Conservation (phyloP, 2,113 vertebrate genomes). For the Mellivora capensis region DNA sequence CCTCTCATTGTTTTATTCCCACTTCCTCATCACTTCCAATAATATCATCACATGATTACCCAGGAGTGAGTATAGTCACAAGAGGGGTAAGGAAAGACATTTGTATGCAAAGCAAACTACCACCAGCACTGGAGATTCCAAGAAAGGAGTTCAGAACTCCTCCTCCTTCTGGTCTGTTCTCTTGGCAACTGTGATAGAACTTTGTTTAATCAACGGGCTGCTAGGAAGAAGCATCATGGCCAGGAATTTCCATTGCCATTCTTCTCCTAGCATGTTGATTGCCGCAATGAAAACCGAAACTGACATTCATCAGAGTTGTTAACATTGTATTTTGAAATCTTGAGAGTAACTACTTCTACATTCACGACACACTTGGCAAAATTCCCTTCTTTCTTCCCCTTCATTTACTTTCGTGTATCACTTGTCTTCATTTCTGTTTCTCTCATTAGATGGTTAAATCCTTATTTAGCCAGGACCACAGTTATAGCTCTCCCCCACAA, state of each 20-base stretch:
- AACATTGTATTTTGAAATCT: slow-evolving; percentile 47
- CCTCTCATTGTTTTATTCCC: background rate
- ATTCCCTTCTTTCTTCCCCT: slow-evolving; percentile 51
- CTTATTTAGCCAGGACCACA: slow-evolving; percentile 17
- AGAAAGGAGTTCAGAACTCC: background rate
- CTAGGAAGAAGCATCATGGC: background rate
- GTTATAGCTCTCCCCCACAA: slow-evolving; percentile 42
- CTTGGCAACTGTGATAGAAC: background rate
- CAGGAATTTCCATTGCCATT: background rate
- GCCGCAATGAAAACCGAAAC: slow-evolving; percentile 18
- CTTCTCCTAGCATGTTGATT: background rate
- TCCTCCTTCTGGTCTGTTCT: background rate
- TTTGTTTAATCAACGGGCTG: background rate
- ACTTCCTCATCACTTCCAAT: background rate
- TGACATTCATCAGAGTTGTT: slow-evolving; percentile 36
- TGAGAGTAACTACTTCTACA: slow-evolving; percentile 3
- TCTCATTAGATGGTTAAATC: slow-evolving; percentile 55
- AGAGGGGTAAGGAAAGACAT: background rate
- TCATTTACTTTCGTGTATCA: slow-evolving; percentile 52
- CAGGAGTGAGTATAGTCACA: background rate
- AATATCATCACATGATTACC: background rate
- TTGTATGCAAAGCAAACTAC: background rate
- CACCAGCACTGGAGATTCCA: background rate
- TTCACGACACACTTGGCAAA: slow-evolving; percentile 57
- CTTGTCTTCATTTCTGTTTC: slow-evolving; percentile 60